Base-by-base conservation (phyloP, 1,140 invertebrate genomes). In the Cyrtorhinus lividipennis region DNA sequence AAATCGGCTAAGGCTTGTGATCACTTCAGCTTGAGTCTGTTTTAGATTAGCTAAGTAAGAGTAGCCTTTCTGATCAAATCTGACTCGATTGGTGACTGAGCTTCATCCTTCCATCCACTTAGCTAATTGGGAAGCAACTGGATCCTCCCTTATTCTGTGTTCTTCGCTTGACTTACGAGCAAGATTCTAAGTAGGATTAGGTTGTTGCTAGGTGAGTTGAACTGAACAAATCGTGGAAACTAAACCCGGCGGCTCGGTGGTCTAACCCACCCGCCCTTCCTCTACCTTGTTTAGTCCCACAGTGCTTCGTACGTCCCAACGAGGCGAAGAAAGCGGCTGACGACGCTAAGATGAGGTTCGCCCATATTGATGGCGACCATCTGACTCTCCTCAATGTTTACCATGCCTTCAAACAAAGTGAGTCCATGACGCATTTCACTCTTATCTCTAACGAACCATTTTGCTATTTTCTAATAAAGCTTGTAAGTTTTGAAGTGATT, bases 331-430 rank as follows among this genome's bases (percentile, higher is more conserved):
- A 98, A 75, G 92, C 92, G 56, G 95, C 97, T 2, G 97, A 99
- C 75, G 95, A 99, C 75, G 90, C 95, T 66, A 99, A 99, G 81
- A 95, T 96, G 87, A 80, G 95, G 62, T 99, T 99, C 76, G 95
- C 96, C 0, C 97, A 99, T 78, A 96, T 99, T 69, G 96, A 99
- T 77, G 97, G 97, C 23, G 97, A 99, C 77, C 97, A 99, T 74
- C 80, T 99, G 64, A 85, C 95, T 66, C 76, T 99, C 72, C 78
- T 97, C 69, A 86, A 99, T 78, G 85, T 99, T 68, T 88, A 98
- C 73, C 96, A 99, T 73, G 95, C 96, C 24, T 99, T 99, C 72
- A 99, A 99, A 78, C 95, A 99, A 78, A 98, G 94, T 98, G 75
- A 90, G 91, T 88, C n/a, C n/a, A n/a, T n/a, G 69, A 46, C 24